These are phyloP conservation scores for Anableps anableps DNA, from an alignment of 2,797 vertebrate genomes.

Conservation along the genomic window DNA sequence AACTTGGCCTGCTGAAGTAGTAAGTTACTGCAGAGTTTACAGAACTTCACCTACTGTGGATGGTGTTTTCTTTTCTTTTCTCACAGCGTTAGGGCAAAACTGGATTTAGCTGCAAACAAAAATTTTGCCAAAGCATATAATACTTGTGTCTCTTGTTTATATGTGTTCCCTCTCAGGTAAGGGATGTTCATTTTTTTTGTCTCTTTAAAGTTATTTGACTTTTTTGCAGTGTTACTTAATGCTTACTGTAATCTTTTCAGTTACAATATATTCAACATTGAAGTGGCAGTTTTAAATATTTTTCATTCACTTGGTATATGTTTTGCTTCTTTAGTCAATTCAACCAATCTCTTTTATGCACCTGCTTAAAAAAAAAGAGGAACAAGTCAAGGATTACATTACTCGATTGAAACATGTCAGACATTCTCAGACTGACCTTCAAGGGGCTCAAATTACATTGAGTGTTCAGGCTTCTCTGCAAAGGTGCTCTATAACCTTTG, in stretches of 20 bases:
- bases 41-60: slow-evolving; percentile 21
- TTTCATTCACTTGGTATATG: not conserved
- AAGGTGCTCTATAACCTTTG: not conserved
- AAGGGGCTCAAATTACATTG: slow-evolving; percentile 1
- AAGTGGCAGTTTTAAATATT: not conserved
- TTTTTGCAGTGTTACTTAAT: not conserved
- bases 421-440: slow-evolving; percentile 17
- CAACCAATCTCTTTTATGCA: not conserved
- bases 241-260: not conserved
- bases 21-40: slow-evolving; percentile 22
- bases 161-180: slow-evolving; percentile 16
- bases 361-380: not conserved
- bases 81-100: slow-evolving; percentile 39
- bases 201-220: not conserved
- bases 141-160: slow-evolving; percentile 9
- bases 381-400: slow-evolving; percentile 15
- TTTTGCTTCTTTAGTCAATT: not conserved
- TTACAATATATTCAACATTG: not conserved
- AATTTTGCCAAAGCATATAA: slow-evolving; percentile 13
- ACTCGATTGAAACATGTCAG: slow-evolving; percentile 26
- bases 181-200: not conserved
- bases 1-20: not conserved
- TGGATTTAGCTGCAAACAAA: slow-evolving; percentile 17
- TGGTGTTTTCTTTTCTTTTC: slow-evolving; percentile 27
- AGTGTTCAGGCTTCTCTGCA: not conserved